phyloP scores from a whole-genome alignment of 2,113 vertebrate species.

The Siniperca chuatsi region DNA sequence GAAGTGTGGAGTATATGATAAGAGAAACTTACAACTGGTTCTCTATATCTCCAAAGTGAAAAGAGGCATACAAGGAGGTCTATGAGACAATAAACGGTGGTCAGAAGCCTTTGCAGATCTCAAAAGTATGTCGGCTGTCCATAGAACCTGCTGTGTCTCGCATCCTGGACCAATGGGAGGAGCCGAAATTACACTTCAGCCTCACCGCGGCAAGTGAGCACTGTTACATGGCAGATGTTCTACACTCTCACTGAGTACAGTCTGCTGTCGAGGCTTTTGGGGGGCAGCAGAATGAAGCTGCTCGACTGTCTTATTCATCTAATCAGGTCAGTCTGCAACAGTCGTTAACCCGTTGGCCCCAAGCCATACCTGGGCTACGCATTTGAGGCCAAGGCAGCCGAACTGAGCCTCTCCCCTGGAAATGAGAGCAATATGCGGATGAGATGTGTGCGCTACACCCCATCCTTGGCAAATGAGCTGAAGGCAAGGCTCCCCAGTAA shows the following conservation, averaged over 20 bases:
- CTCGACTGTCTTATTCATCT: no score
- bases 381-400: no score
- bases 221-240: constrained; percentile 16
- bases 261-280: neutral
- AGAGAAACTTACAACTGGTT: constrained; percentile 13
- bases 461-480: neutral
- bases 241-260: neutral
- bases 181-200: no score
- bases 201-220: constrained; percentile 24
- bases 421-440: neutral
- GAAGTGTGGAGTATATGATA: constrained; percentile 17
- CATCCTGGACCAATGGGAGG: no score
- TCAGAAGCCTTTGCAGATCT: constrained; percentile 34
- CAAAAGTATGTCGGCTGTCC: constrained; percentile 24
- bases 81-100: constrained; percentile 24
- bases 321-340: neutral
- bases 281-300: neutral
- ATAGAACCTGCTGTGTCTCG: neutral
- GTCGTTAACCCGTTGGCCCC: neutral
- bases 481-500: neutral
- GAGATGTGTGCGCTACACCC: neutral
- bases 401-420: no score
- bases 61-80: constrained; percentile 17
- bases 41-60: constrained; percentile 7
- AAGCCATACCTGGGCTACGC: no score